Base-by-base conservation (phyloP, 2,797 vertebrate species). In the Morelia viridis region DNA sequence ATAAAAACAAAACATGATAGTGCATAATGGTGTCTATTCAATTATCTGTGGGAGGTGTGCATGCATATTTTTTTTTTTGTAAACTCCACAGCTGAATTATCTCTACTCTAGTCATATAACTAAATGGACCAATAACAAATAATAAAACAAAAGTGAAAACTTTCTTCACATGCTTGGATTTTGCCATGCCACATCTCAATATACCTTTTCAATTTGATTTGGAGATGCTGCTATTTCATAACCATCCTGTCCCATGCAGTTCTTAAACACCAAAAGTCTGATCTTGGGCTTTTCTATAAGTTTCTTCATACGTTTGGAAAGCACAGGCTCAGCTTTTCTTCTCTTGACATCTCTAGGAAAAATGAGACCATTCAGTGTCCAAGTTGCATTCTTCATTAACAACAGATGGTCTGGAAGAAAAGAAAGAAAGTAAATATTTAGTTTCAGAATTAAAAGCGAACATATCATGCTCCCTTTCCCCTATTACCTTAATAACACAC, bases 391-490 rank as follows among this genome's bases (percentile, higher is more conserved):
- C 96, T 97, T 97, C 94, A 94, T 95, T 96, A 96, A 96, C 93
- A 96, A 95, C 97, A 98, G 97, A 97, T 97, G 96, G 95, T 96
- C 97, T 97, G 96, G 94, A 97, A 97, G 90, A 92, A 91, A 96
- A 95, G 95, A 88, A 65, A 89, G 0, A 83, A 97, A 96, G 94
- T 95, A 93, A 97, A 95, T 96, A 96, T 96, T 98, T 98, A 96
- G 96, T 96, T 97, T 97, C 93, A 92, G 94, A 97, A 96, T 76
- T 93, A 94, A 96, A 96, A 97, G 90, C 19, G 85, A 95, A 94
- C 95, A 94, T 86, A 94, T 95, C 64, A 22, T 31, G 19, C 9
- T 94, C 92, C 92, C 93, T 88, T 94, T 94, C 93, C 85, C 88
- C 92, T 90, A 46, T 86, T 94, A 90, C 91, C 92, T 96, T 95